Conservation (phyloP, 2,888 invertebrate genomes). For the Scrobipalpa costella region DNA sequence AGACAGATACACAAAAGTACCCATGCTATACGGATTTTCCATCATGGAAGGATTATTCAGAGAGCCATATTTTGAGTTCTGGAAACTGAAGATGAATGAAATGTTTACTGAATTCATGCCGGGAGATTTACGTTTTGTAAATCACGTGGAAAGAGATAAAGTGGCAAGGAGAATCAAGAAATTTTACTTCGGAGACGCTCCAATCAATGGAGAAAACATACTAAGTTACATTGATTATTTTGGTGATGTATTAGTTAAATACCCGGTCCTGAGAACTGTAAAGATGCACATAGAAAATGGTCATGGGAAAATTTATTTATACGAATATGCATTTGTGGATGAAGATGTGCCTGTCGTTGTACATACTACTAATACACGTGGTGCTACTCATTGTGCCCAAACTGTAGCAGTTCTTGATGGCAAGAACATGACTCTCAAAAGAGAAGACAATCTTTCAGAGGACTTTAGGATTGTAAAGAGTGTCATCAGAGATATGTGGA, state of each 20-base stretch:
- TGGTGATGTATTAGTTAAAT: conserved; percentile 44
- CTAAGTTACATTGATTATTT: conserved; percentile 47
- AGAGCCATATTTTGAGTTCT: conserved; percentile 39
- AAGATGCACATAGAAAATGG: conserved; percentile 42
- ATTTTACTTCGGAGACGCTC: conserved; percentile 46
- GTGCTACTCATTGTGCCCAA: conserved; percentile 47
- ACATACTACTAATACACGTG: conserved; percentile 34
- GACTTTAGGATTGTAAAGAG: conserved; percentile 39
- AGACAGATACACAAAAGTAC: conserved; percentile 46
- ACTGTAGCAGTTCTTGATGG: conserved; percentile 40
- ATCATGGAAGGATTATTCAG: conserved; percentile 56
- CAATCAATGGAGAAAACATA: conserved; percentile 39
- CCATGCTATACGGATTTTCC: conserved; percentile 52
- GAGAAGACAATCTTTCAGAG: conserved; percentile 24
- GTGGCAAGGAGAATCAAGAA: conserved; percentile 45
- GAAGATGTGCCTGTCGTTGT: conserved; percentile 36
- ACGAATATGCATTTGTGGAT: conserved; percentile 47
- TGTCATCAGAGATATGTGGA: conserved; percentile 45
- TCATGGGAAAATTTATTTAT: conserved; percentile 45
- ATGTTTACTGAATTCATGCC: conserved; percentile 59
- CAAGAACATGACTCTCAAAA: not conserved
- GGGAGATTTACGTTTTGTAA: conserved; percentile 47
- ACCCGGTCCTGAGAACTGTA: conserved; percentile 39
- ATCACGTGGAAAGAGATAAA: conserved; percentile 40
- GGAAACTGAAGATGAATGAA: conserved; percentile 52